Evolutionary conservation across 1,140 invertebrate species (phyloP).

Genomic region (Bombus sibiricus): DNA sequence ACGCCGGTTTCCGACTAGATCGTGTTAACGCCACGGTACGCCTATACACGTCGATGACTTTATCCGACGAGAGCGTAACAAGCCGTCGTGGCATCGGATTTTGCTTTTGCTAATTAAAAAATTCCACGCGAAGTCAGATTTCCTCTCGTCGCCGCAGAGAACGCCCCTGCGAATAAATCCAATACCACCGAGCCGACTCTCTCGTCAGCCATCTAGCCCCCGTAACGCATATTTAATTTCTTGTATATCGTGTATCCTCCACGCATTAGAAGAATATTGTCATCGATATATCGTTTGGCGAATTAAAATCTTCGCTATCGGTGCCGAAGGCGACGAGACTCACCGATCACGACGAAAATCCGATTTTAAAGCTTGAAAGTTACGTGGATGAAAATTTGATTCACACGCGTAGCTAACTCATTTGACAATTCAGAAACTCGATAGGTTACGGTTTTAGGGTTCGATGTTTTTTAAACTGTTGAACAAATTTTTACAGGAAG

Average conservation of each 20-base stretch:
- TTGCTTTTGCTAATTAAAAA: conserved; percentile 77
- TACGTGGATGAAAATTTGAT: background rate
- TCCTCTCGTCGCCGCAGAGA: conserved; percentile 50
- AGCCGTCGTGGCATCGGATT: conserved; percentile 59
- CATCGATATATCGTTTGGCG: background rate
- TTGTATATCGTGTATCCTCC: conserved; percentile 1
- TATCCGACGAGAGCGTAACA: conserved; percentile 47
- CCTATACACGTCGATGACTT: conserved; percentile 43
- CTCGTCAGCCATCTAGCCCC: conserved; percentile 1
- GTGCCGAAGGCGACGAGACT: background rate
- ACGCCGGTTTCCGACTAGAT: background rate
- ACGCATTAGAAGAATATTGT: conserved; percentile 14
- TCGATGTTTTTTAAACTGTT: too few relatives aligned
- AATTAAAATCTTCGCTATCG: background rate
- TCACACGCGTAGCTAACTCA: background rate
- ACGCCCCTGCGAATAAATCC: conserved; percentile 68
- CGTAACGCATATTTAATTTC: conserved; percentile 61
- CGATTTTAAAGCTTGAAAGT: background rate
- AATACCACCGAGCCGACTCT: conserved; percentile 51
- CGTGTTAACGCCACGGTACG: background rate
- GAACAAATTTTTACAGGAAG: too few relatives aligned
- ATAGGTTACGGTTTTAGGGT: too few relatives aligned
- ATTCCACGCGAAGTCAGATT: conserved; percentile 76
- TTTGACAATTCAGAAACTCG: background rate
- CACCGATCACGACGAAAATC: too few relatives aligned